These are phyloP conservation scores for Drosophila albomicans DNA, from an alignment of 1,140 invertebrate species.

Conservation along the genomic window DNA sequence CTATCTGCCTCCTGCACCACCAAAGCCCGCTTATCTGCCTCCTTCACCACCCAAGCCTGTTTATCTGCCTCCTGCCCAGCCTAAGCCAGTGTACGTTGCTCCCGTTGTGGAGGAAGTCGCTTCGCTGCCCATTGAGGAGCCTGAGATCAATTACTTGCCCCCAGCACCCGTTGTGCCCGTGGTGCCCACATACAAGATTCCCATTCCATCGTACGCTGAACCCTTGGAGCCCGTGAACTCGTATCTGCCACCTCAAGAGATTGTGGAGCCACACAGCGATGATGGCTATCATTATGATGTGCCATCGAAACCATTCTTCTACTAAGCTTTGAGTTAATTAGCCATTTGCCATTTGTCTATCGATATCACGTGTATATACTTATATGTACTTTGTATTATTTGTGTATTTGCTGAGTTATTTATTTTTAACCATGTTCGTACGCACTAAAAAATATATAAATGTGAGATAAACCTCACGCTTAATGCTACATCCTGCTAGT, in stretches of 20 bases:
- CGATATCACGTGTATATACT: conserved; percentile 66
- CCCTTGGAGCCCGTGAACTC: conserved; percentile 61
- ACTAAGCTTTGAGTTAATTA: conserved; percentile 41
- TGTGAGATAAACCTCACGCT: conserved; percentile 24
- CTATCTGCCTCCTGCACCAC: conserved; percentile 59
- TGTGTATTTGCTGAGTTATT: conserved; percentile 50
- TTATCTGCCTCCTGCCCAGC: conserved; percentile 47
- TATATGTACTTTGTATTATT: conserved; percentile 46
- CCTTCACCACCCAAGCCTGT: conserved; percentile 38
- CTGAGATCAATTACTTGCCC: conserved; percentile 47
- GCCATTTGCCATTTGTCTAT: conserved; percentile 49
- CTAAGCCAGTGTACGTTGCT: conserved; percentile 48
- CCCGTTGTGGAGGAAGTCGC: conserved; percentile 34
- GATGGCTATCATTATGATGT: conserved; percentile 76
- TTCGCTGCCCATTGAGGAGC: conserved; percentile 32
- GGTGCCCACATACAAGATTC: conserved; percentile 62
- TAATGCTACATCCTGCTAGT: conserved; percentile 45
- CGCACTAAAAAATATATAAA: conserved; percentile 54
- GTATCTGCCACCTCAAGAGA: conserved; percentile 70
- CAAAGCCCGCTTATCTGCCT: conserved; percentile 54
- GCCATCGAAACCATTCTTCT: conserved; percentile 67
- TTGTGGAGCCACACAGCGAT: conserved; percentile 58
- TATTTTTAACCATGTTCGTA: conserved; percentile 61
- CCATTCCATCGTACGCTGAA: conserved; percentile 78
- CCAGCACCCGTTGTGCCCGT: conserved; percentile 35